A percentile compares a stretch with the other conserved stretches of the same genome.
Conservation (phyloP, 2,888 invertebrate genomes). For the Aradus depressus region DNA sequence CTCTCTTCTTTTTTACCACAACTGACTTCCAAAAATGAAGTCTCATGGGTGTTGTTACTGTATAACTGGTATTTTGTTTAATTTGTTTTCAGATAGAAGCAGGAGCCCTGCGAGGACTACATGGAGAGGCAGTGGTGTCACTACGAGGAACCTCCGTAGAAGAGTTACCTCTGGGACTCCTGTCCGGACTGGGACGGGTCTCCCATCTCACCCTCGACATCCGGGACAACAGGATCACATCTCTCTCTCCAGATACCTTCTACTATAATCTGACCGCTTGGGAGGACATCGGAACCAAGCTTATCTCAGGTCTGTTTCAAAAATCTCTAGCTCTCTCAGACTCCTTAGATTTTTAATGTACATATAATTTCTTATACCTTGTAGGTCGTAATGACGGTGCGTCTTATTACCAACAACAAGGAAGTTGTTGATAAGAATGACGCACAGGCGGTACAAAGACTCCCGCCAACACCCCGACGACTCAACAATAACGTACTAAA, state of each 20-base stretch:
- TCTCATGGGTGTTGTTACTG: no score
- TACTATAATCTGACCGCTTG: slow-evolving; percentile 78
- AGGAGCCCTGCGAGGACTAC: slow-evolving; percentile 64
- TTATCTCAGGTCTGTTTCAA: slow-evolving; percentile 56
- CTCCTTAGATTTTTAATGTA: neutral
- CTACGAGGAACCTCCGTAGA: slow-evolving; percentile 67
- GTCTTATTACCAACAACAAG: no score
- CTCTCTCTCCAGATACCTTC: slow-evolving; percentile 70
- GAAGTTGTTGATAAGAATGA: no score
- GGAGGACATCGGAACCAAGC: slow-evolving; percentile 77
- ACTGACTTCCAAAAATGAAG: no score
- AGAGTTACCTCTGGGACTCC: slow-evolving; percentile 67
- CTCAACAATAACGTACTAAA: no score
- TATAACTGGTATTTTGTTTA: no score
- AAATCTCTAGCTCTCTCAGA: neutral
- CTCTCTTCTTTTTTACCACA: no score
- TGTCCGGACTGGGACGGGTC: slow-evolving; percentile 59
- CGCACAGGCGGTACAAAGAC: no score
- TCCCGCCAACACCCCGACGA: no score
- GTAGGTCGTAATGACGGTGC: no score
- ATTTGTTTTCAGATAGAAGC: slow-evolving; percentile 48
- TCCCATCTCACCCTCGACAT: slow-evolving; percentile 73
- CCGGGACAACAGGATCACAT: slow-evolving; percentile 65
- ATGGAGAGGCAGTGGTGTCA: slow-evolving; percentile 34
- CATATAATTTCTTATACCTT: neutral